Conservation (phyloP, 2,888 invertebrate species). For the Meghimatium bilineatum region DNA sequence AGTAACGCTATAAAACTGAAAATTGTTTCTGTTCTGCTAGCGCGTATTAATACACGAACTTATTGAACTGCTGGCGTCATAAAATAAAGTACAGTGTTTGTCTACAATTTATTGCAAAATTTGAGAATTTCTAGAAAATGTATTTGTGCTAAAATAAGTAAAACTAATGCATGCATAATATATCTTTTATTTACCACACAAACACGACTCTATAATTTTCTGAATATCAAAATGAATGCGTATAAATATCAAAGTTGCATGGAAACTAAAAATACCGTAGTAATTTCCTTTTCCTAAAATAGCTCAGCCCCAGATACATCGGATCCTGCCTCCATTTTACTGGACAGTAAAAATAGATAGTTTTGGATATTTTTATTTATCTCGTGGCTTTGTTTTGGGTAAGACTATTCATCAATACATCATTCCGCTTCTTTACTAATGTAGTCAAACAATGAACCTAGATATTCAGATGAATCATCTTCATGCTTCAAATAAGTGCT, state of each 20-base stretch:
- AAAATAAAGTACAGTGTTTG: not conserved
- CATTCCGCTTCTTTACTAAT: constrained; percentile 1
- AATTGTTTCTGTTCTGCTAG: not conserved
- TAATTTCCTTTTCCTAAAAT: constrained; percentile 71
- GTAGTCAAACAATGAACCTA: not conserved
- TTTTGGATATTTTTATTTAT: constrained; percentile 65
- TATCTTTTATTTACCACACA: not conserved
- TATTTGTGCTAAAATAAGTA: not conserved
- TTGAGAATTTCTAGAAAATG: not conserved
- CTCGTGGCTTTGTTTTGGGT: constrained; percentile 62
- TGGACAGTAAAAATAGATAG: constrained; percentile 75
- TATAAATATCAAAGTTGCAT: constrained; percentile 25
- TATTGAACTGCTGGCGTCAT: not conserved
- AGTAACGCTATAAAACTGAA: no score
- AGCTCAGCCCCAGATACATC: constrained; percentile 61
- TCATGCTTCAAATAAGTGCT: not conserved
- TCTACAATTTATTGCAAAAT: not conserved
- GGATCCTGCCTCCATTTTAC: constrained; percentile 68
- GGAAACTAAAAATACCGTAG: constrained; percentile 64
- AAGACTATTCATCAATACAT: constrained; percentile 53
- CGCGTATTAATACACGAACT: not conserved
- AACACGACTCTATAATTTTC: no score
- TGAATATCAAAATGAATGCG: not conserved
- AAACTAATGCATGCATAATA: not conserved
- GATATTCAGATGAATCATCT: not conserved